These are phyloP conservation scores for Danio albolineatus DNA, from an alignment of 2,797 vertebrate genomes.

Conservation along the genomic window DNA sequence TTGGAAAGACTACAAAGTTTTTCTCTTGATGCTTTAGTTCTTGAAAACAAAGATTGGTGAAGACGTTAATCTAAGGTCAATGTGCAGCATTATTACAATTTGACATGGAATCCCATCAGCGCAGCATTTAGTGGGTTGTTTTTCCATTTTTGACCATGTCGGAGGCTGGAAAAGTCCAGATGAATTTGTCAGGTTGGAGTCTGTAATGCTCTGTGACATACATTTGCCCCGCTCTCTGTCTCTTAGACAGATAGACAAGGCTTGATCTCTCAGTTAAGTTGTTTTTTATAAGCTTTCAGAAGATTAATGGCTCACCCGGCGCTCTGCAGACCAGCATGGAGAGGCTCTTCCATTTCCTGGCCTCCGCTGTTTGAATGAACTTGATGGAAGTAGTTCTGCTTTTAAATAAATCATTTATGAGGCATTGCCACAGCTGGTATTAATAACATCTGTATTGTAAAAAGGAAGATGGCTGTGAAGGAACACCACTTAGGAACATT, in stretches of 20 bases:
- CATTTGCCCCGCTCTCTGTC: conserved; percentile 39
- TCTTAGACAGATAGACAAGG: conserved; percentile 63
- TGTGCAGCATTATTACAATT: neutral
- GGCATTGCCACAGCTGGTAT: conserved; percentile 44
- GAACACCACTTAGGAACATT: conserved; percentile 34
- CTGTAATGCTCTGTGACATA: conserved; percentile 40
- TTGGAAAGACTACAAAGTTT: neutral
- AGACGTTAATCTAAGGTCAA: neutral
- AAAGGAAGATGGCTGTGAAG: conserved; percentile 4
- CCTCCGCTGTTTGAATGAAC: conserved; percentile 36
- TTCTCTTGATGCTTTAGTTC: neutral
- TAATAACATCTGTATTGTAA: conserved; percentile 48
- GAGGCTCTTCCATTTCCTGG: conserved; percentile 37
- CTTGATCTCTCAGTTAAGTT: conserved; percentile 63
- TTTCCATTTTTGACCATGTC: neutral
- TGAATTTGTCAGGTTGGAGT: conserved; percentile 45
- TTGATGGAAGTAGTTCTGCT: conserved; percentile 46
- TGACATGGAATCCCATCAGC: neutral
- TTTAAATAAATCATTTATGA: conserved; percentile 54
- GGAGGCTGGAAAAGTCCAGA: conserved; percentile 6
- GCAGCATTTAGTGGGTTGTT: neutral
- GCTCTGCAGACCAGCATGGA: conserved; percentile 31
- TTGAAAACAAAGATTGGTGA: neutral
- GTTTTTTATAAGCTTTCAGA: conserved; percentile 58
- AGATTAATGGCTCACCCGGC: conserved; percentile 54